phyloP scores from a whole-genome alignment of 2,113 vertebrate species.

The Muntiacus reevesi region DNA sequence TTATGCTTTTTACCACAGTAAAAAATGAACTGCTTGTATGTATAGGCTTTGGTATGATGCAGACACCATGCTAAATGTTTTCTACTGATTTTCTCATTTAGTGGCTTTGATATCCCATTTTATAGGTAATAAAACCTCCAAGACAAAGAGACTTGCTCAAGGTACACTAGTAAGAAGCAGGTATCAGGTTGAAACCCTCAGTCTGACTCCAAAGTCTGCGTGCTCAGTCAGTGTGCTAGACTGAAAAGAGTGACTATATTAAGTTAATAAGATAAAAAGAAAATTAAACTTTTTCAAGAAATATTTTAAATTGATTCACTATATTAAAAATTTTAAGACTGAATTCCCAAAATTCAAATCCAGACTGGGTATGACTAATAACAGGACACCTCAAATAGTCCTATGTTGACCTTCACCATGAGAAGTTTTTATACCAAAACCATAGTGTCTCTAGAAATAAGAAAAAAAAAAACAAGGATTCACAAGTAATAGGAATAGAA shows the following conservation, averaged over 20 bases:
- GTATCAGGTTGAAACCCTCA: background rate
- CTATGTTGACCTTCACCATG: background rate
- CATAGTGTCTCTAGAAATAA: background rate
- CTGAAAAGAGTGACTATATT: background rate
- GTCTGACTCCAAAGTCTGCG: background rate
- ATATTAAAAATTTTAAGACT: background rate
- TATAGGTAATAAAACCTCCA: background rate
- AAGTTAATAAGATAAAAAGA: background rate
- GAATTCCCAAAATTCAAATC: background rate
- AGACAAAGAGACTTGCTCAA: background rate
- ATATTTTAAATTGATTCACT: slow-evolving; percentile 1
- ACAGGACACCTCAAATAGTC: background rate
- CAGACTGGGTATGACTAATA: background rate
- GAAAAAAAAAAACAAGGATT: background rate
- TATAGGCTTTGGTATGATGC: background rate
- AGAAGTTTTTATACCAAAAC: background rate
- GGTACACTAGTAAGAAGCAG: background rate
- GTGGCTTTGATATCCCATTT: background rate
- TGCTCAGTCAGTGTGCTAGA: background rate
- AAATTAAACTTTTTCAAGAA: slow-evolving; percentile 14
- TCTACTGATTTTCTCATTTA: background rate
- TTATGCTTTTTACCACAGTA: background rate
- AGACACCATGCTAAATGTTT: background rate
- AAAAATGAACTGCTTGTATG: background rate
- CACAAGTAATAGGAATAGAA: background rate